Base-by-base conservation (phyloP, 2,888 invertebrate species). In the Plagodis dolabraria region DNA sequence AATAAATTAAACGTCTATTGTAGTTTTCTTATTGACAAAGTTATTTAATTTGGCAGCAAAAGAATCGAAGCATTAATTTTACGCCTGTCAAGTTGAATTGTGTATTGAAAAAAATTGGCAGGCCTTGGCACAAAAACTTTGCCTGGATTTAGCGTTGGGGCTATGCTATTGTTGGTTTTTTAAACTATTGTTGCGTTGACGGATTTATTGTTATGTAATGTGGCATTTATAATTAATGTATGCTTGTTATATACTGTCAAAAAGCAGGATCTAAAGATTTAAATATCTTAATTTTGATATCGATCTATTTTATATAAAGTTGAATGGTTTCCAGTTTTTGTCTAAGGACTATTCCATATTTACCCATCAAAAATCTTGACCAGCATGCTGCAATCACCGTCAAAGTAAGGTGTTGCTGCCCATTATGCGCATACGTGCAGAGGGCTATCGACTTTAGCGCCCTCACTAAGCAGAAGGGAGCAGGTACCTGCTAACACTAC, bases 51-150 rank as follows among this genome's bases (percentile, higher is more conserved):
- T 69, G 62, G 62, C 63, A 63, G 59, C 67, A 57, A 60, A 35
- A 53, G 46, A 60, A 66, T 64, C 57, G 66, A 61, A 63, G 55
- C 70, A 74, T 72, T 73, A 77, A 77, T 78, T 78, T 74, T 64
- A 74, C 76, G 78, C 68, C 68, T 78, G 76, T 78, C 77, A 74
- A 71, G 57, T 61, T 66, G 63, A 64, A 68, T 73, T 65, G 66
- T 63, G 63, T 53, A 36, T 46, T 42, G 51, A 53, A 53, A 60
- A 40, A 55, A 67, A 62, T 64, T 61, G 64, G 66, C 61, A 36
- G 57, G 57, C 46, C 58, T 61, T 63, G 58, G 56, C 60, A 61
- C 56, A 61, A 61, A 61, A 61, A 61, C 49, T 52, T 22, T 22
- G 36, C 11, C 43, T 45, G 46, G 53, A 50, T 48, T 60, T 33